A percentile compares a stretch with the other conserved stretches of the same genome.
These are phyloP conservation scores for Cyprinus carpio DNA, from an alignment of 2,113 vertebrate species.

Conservation along the genomic window DNA sequence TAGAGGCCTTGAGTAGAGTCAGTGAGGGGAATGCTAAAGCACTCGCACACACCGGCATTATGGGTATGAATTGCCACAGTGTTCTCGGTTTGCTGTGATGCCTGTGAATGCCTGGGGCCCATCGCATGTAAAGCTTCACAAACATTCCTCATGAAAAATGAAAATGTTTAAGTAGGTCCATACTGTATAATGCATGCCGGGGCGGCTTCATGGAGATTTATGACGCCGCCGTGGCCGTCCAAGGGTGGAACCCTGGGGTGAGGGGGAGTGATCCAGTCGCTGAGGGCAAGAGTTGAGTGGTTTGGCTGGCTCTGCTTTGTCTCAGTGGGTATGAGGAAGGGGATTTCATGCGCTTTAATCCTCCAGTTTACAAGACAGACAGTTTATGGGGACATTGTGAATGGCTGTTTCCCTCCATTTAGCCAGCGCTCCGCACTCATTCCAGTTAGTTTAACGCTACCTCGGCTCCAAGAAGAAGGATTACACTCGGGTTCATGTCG, in stretches of 20 bases:
- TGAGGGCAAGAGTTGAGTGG: slow-evolving; percentile 34
- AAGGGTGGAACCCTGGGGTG: slow-evolving; percentile 1
- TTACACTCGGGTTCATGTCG: slow-evolving; percentile 48
- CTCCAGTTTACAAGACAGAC: slow-evolving; percentile 59
- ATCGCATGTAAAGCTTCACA: slow-evolving; percentile 16
- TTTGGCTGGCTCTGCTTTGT: slow-evolving; percentile 49
- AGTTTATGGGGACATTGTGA: slow-evolving; percentile 59
- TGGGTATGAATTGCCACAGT: slow-evolving; percentile 16
- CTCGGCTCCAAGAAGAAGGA: slow-evolving; percentile 56
- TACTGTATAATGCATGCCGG: slow-evolving; percentile 31
- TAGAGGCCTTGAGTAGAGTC: slow-evolving; percentile 3
- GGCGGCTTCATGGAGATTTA: slow-evolving; percentile 12
- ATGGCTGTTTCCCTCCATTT: slow-evolving; percentile 60
- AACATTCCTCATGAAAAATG: slow-evolving; percentile 44
- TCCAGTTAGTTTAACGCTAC: slow-evolving; percentile 61
- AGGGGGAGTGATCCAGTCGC: neutral
- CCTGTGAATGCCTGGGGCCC: neutral
- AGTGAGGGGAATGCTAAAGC: slow-evolving; percentile 3
- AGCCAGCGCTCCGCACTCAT: slow-evolving; percentile 50
- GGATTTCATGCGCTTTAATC: slow-evolving; percentile 59
- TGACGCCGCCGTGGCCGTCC: neutral
- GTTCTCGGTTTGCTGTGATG: slow-evolving; percentile 32
- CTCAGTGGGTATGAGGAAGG: slow-evolving; percentile 44
- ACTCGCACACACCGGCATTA: neutral
- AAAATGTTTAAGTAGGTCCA: slow-evolving; percentile 36